These are phyloP conservation scores for Arenicola marina DNA, from an alignment of 2,888 invertebrate species.

Conservation along the genomic window DNA sequence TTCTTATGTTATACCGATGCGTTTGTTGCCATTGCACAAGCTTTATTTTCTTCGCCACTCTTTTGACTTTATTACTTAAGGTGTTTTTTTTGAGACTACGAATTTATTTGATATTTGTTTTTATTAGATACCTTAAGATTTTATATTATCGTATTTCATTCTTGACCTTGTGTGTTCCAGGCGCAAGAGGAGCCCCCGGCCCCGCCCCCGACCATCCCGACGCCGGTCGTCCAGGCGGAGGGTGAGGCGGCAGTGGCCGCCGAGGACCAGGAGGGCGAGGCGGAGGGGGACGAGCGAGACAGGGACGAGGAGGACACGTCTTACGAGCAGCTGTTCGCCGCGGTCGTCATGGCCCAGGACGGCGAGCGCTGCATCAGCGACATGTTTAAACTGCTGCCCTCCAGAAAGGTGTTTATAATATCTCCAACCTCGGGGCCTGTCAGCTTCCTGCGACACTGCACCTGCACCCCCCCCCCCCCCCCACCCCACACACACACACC, in stretches of 20 bases:
- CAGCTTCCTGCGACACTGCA: too few relatives aligned
- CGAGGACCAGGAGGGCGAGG: neutral
- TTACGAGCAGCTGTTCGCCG: slow-evolving; percentile 82
- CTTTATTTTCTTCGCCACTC: too few relatives aligned
- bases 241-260: neutral
- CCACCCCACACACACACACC: too few relatives aligned
- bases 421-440: too few relatives aligned
- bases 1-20: too few relatives aligned
- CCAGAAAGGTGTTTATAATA: slow-evolving; percentile 72
- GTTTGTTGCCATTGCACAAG: too few relatives aligned
- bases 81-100: too few relatives aligned
- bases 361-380: slow-evolving; percentile 77
- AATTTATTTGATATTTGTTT: too few relatives aligned
- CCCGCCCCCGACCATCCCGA: neutral
- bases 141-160: neutral
- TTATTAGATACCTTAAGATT: too few relatives aligned
- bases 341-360: slow-evolving; percentile 85
- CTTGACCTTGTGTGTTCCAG: neutral
- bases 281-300: slow-evolving; percentile 62
- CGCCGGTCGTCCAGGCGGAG: neutral
- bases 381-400: slow-evolving; percentile 89
- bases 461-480: too few relatives aligned
- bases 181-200: neutral
- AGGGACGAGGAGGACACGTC: slow-evolving; percentile 67
- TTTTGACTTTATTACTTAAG: too few relatives aligned